A percentile compares a stretch with the other conserved stretches of the same genome.
phyloP scores from a whole-genome alignment of 2,888 invertebrate species.

The Gasteruption jaculator region DNA sequence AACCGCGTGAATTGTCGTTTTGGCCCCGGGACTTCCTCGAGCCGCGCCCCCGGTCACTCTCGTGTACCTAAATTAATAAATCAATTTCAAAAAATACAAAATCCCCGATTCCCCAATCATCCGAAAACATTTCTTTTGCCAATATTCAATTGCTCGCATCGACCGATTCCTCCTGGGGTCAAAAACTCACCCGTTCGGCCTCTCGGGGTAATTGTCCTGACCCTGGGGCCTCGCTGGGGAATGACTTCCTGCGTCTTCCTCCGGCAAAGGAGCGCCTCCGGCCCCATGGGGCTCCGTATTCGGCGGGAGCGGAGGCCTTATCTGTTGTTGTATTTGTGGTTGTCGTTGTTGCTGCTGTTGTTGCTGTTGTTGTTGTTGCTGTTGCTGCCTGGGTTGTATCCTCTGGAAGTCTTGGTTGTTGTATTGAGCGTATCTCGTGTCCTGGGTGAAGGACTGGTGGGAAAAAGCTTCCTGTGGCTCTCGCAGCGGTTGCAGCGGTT shows the following conservation, averaged over 20 bases:
- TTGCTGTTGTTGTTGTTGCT: slow-evolving; percentile 21
- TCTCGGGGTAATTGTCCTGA: slow-evolving; percentile 35
- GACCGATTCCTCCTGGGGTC: no score
- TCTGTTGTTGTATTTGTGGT: slow-evolving; percentile 23
- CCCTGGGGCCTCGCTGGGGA: slow-evolving; percentile 21
- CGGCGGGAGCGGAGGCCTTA: slow-evolving; percentile 19
- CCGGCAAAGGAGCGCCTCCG: slow-evolving; percentile 12
- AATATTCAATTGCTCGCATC: no score
- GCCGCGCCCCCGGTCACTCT: slow-evolving; percentile 41
- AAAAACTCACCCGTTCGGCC: slow-evolving; percentile 36
- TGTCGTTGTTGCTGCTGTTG: slow-evolving; percentile 21
- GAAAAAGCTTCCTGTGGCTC: slow-evolving; percentile 18
- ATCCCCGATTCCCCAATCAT: no score
- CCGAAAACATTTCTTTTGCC: no score
- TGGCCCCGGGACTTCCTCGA: slow-evolving; percentile 42
- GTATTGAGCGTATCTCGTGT: slow-evolving; percentile 35
- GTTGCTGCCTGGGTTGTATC: slow-evolving; percentile 33
- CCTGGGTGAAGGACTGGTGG: slow-evolving; percentile 28
- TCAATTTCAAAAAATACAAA: no score
- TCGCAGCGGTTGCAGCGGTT: slow-evolving; percentile 17
- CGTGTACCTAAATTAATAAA: no score
- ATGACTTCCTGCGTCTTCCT: slow-evolving; percentile 13
- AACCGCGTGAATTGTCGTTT: slow-evolving; percentile 68
- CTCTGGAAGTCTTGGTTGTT: slow-evolving; percentile 35
- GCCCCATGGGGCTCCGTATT: slow-evolving; percentile 14